Percentiles rank a stretch among this genome's conserved stretches.
phyloP scores from a whole-genome alignment of 1,140 invertebrate genomes.

The Drosophila oshimai region DNA sequence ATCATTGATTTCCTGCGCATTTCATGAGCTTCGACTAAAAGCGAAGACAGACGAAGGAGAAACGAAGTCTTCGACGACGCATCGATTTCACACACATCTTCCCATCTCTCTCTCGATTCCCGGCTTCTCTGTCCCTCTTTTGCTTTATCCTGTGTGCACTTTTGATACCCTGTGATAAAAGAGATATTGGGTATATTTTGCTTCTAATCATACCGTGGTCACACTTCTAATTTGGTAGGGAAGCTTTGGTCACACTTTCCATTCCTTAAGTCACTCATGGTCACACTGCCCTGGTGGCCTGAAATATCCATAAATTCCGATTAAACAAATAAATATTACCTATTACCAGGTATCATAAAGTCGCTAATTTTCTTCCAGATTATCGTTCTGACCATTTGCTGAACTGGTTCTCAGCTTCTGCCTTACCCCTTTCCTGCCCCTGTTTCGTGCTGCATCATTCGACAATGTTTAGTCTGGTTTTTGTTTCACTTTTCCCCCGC shows the following conservation, averaged over 20 bases:
- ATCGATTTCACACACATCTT: slow-evolving; percentile 72
- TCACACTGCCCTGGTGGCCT: background rate
- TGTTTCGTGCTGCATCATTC: slow-evolving; percentile 44
- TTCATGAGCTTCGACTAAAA: slow-evolving; percentile 74
- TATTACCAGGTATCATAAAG: background rate
- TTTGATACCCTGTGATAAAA: slow-evolving; percentile 14
- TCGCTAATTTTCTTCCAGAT: background rate
- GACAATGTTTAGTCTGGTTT: slow-evolving; percentile 76
- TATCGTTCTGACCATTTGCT: slow-evolving; percentile 57
- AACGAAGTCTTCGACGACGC: slow-evolving; percentile 49
- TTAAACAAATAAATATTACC: background rate
- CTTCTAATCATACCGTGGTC: no score
- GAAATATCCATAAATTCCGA: no score
- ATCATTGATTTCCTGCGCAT: slow-evolving; percentile 82
- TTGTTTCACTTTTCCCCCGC: slow-evolving; percentile 74
- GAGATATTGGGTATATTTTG: background rate
- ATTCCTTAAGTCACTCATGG: background rate
- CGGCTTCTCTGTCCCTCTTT: background rate
- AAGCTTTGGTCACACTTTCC: background rate
- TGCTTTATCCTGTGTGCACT: slow-evolving; percentile 3
- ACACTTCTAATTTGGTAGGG: no score
- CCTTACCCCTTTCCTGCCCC: slow-evolving; percentile 5
- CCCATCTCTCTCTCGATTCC: background rate
- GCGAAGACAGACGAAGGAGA: slow-evolving; percentile 49
- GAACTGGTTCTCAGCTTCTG: slow-evolving; percentile 66